Evolutionary conservation across 2,797 vertebrate species (phyloP).

Genomic region (Gadopsis bispinosus): DNA sequence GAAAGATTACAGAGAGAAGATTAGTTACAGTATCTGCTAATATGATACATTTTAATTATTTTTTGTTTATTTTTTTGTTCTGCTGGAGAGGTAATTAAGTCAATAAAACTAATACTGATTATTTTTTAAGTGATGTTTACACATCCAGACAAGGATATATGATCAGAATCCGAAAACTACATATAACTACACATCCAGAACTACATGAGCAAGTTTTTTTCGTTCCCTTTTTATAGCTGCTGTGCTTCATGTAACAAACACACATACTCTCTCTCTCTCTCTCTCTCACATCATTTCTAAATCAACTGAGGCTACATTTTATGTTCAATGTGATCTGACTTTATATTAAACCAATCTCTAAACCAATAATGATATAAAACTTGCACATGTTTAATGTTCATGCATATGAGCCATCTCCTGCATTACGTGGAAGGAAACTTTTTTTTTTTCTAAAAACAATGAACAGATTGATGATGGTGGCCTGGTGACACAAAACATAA

Average conservation of each 20-base stretch:
- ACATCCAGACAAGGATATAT: slow-evolving; percentile 56
- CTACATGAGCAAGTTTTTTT: slow-evolving; percentile 61
- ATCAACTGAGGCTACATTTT: slow-evolving; percentile 64
- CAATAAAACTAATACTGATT: slow-evolving; percentile 82
- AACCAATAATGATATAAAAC: slow-evolving; percentile 61
- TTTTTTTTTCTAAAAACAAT: slow-evolving; percentile 34
- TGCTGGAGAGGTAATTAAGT: slow-evolving; percentile 75
- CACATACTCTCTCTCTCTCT: slow-evolving; percentile 6
- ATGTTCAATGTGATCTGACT: slow-evolving; percentile 50
- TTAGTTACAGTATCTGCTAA: slow-evolving; percentile 41
- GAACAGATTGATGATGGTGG: slow-evolving; percentile 59
- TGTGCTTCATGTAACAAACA: slow-evolving; percentile 53
- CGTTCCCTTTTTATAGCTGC: slow-evolving; percentile 71
- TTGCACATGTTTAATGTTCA: slow-evolving; percentile 74
- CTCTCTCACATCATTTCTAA: slow-evolving; percentile 31
- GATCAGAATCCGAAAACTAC: slow-evolving; percentile 52
- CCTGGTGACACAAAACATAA: slow-evolving; percentile 67
- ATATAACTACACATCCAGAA: slow-evolving; percentile 54
- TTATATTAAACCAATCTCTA: slow-evolving; percentile 47
- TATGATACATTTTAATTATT: slow-evolving; percentile 52
- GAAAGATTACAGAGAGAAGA: slow-evolving; percentile 40
- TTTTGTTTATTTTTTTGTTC: slow-evolving; percentile 35
- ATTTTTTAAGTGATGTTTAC: slow-evolving; percentile 66
- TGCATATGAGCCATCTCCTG: slow-evolving; percentile 72
- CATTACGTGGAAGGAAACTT: slow-evolving; percentile 25